Conservation (phyloP, 2,797 vertebrate genomes). For the Agapornis canus region DNA sequence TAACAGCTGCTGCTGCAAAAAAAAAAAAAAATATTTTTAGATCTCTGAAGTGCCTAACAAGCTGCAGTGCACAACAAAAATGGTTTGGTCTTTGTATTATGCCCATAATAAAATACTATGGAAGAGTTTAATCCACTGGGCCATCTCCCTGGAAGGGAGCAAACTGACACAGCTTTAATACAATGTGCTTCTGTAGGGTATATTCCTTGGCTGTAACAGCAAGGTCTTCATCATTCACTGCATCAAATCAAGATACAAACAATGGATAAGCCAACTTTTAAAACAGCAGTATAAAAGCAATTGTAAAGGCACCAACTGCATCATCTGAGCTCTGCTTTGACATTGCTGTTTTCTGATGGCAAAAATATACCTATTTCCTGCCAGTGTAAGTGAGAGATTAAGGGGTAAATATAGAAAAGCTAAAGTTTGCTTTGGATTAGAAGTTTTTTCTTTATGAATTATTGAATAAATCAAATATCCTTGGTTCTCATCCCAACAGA, state of each 20-base stretch:
- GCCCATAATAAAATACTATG: not conserved
- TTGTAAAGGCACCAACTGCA: slow-evolving; percentile 49
- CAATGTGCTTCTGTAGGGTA: not conserved
- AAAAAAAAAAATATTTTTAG: slow-evolving; percentile 69
- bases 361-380: slow-evolving; percentile 70
- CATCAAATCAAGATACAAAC: slow-evolving; percentile 44
- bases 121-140: not conserved
- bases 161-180: not conserved
- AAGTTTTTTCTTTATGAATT: slow-evolving; percentile 73
- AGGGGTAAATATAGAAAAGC: slow-evolving; percentile 69
- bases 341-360: slow-evolving; percentile 66
- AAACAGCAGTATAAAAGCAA: slow-evolving; percentile 57
- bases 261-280: slow-evolving; percentile 49
- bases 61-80: slow-evolving; percentile 67
- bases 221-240: slow-evolving; percentile 23
- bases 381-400: slow-evolving; percentile 70
- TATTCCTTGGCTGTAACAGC: not conserved
- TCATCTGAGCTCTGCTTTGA: slow-evolving; percentile 64
- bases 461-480: slow-evolving; percentile 72
- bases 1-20: slow-evolving; percentile 66
- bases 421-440: slow-evolving; percentile 71
- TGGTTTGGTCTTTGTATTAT: slow-evolving; percentile 55
- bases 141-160: slow-evolving; percentile 30
- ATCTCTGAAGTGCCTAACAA: slow-evolving; percentile 68
- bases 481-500: slow-evolving; percentile 69